Evolutionary conservation across 2,113 vertebrate genomes (phyloP), one percentile per base, ranked within the genome.

Genomic region (Taurulus bubalis): DNA sequence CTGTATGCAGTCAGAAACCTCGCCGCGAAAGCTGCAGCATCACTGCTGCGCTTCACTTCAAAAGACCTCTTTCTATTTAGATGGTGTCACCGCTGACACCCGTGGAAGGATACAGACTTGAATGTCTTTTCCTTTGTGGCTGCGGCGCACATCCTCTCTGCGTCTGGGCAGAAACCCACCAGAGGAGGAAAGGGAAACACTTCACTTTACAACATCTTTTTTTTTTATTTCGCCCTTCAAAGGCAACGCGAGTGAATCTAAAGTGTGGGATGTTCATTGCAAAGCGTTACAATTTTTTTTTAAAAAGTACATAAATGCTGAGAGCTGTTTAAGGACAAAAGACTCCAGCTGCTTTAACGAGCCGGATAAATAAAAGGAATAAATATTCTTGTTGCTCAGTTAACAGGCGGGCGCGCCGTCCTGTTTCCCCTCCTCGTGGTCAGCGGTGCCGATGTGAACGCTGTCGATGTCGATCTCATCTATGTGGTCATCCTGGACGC

Each of bases 311-410:
- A 47, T 36, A 34, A 36, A 24, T 70, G 67, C 4, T 49, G 0
- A 4, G 30, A 36, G 55, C 18, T 40, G 47, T 69, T 71, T 45
- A 6, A 69, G 70, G 47, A 45, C 9, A 26, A 56, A 67, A 60
- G 11, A 30, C 49, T 80, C 47, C 47, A 47, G 76, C 51, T 80
- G 45, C 74, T 63, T 60, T 0, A 68, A 47, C 6, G 34, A 55
- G 32, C 58, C 24, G 16, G 77, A 89, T 77, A 85, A 90, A 79
- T 82, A 79, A 32, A 32, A 4, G 58, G 84, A 85, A 85, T 76
- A 89, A 87, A 87, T 89, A 80, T 62, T 82, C 53, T 60, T 63
- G 30, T 16, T 14, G 42, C 4, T 49, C 56, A 24, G 16, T 60
- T 64, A 74, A 38, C 42, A 45, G 5, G 4, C 32, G n/a, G 14